Evolutionary conservation across 2,797 vertebrate species (phyloP).

Genomic region (Hypotaenidia philippensis): DNA sequence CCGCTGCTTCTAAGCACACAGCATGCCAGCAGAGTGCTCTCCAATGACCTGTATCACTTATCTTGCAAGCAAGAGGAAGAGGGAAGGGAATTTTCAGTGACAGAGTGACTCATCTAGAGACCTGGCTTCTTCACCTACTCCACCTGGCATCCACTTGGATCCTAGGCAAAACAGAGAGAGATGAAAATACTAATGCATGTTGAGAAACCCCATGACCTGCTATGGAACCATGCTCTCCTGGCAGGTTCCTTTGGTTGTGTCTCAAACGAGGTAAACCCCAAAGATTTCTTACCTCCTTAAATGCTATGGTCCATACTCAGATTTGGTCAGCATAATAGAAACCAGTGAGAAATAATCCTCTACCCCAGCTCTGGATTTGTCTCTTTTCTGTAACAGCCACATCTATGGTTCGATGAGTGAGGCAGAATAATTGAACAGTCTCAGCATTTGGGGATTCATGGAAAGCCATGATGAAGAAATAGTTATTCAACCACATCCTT

Average conservation of each 20-base stretch:
- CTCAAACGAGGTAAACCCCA: not conserved
- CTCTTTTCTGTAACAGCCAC: not conserved
- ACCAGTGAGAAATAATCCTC: not conserved
- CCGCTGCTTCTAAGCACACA: accelerated
- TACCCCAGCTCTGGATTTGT: not conserved
- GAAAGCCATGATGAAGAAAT: not conserved
- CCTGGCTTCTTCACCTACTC: not conserved
- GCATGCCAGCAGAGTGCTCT: not conserved
- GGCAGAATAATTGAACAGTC: not conserved
- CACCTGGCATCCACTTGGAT: not conserved
- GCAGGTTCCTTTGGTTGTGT: not conserved
- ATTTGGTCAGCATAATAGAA: not conserved
- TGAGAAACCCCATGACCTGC: not conserved
- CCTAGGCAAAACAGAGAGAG: not conserved
- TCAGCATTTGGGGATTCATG: not conserved
- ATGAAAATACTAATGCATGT: not conserved
- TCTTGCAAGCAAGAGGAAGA: not conserved
- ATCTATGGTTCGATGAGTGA: not conserved
- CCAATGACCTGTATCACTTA: not conserved
- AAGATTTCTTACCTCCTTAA: conserved; percentile 24
- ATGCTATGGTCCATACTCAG: not conserved
- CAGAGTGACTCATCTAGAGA: not conserved
- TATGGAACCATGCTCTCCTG: not conserved
- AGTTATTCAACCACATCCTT: not conserved
- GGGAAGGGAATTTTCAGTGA: not conserved